Evolutionary conservation across 1,140 invertebrate species (phyloP), one percentile per base, ranked within the genome.

Genomic region (Bilobella aurantiaca): DNA sequence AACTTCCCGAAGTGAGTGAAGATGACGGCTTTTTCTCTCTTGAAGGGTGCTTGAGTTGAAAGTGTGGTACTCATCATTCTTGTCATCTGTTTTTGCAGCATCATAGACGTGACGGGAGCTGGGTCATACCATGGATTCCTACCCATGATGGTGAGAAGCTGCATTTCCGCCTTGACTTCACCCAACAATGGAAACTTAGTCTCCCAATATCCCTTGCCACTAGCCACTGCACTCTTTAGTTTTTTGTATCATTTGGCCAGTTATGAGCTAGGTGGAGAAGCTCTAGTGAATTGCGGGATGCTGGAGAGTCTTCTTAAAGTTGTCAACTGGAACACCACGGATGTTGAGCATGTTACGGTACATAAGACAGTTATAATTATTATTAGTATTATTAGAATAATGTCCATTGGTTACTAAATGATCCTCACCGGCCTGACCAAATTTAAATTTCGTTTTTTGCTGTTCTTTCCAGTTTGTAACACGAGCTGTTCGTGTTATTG

Each of bases 231-330:
- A 0, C 78, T 95, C 5, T 94, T 95, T 75, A 93, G 90, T 57
- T 91, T 95, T 79, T 80, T 95, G 0, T 95, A 94, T 77, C 91
- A 95, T 77, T 81, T 95, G 60, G 90, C 90, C 3, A 93, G 89
- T 76, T 93, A 93, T 75, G 91, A 94, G 78, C 82, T 85, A 68
- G 90, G 91, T 32, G 90, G 90, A 5, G 90, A 93, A 75, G 89
- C 91, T 14, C 79, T 93, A 3, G 90, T 93, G 3, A 87, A 87
- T 58, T 93, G 91, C 78, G 90, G 90, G 25, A 93, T 93, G 87
- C 91, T 94, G 88, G 89, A 93, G 75, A 88, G 87, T 62, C 80
- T 94, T n/a, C 77, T 93, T 12, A 88, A 89, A 76, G 87, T 93
- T 1, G 90, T 93, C 49, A 90, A 89, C 73, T 93, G 91, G 90